phyloP scores from a whole-genome alignment of 2,797 vertebrate genomes.

The Phrynocephalus guinanensis region DNA sequence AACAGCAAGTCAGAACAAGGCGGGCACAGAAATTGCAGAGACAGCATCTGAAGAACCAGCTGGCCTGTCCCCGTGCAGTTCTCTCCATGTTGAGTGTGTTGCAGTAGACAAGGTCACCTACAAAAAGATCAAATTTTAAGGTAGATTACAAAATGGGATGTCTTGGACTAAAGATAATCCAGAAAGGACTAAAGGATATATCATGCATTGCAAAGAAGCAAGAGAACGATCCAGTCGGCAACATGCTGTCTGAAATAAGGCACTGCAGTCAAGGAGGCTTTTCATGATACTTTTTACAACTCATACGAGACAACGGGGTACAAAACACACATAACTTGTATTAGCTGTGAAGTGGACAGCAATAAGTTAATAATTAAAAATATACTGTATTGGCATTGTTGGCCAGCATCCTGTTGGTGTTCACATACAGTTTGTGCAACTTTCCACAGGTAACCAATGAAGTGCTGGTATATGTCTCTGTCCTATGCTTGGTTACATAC shows the following conservation, averaged over 20 bases:
- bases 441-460: too few relatives aligned
- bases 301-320: too few relatives aligned
- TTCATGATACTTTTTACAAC: neutral
- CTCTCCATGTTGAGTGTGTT: neutral
- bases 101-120: neutral
- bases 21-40: neutral
- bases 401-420: too few relatives aligned
- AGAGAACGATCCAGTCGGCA: neutral
- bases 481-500: too few relatives aligned
- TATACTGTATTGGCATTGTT: neutral
- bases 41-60: slow-evolving; percentile 1
- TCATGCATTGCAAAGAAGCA: neutral
- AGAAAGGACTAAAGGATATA: too few relatives aligned
- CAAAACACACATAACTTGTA: neutral
- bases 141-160: neutral
- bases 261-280: neutral
- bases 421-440: too few relatives aligned
- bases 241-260: neutral
- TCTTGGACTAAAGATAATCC: neutral
- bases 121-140: neutral
- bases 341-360: neutral
- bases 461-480: too few relatives aligned
- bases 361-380: neutral
- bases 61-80: neutral
- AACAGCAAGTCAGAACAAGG: neutral